Conservation (phyloP, 2,888 invertebrate genomes). For the Nebria salina region DNA sequence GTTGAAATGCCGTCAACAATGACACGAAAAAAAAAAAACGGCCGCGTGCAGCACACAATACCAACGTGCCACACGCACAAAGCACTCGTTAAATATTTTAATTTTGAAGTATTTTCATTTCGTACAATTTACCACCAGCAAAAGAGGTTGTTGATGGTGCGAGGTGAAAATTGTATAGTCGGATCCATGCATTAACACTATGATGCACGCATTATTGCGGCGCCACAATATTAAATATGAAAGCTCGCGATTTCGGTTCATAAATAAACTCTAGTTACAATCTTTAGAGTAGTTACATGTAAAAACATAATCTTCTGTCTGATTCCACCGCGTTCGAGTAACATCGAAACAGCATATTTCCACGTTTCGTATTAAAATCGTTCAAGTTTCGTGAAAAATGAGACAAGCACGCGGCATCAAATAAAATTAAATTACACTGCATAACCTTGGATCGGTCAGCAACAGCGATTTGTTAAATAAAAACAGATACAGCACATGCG, state of each 20-base stretch:
- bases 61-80: neutral
- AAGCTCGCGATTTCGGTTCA: too few species aligned
- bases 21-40: neutral
- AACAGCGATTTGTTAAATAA: neutral
- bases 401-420: neutral
- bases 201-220: too few species aligned
- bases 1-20: neutral
- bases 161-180: neutral
- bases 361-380: constrained; percentile 1
- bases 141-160: neutral
- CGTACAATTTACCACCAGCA: neutral
- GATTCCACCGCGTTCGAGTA: neutral
- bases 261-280: neutral
- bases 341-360: neutral
- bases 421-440: neutral
- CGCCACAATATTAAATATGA: too few species aligned
- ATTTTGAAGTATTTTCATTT: neutral
- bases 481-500: neutral
- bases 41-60: neutral
- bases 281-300: neutral
- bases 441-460: neutral
- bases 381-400: neutral
- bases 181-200: too few species aligned
- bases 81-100: neutral
- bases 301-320: neutral